A percentile compares a stretch with the other conserved stretches of the same genome.
phyloP scores from a whole-genome alignment of 2,888 invertebrate genomes.

The Phaedon cochleariae region DNA sequence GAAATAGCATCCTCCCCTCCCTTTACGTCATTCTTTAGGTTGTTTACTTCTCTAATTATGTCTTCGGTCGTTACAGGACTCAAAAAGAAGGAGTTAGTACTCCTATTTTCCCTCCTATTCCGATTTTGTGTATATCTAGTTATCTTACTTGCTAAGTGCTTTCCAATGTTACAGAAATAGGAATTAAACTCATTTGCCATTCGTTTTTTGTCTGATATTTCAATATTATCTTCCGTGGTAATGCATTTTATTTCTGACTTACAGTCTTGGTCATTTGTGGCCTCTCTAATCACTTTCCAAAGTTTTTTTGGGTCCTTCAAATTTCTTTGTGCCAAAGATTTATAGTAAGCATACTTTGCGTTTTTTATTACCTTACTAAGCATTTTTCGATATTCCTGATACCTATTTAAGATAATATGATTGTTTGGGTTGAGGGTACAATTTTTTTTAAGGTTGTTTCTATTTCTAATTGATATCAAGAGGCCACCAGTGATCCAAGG shows the following conservation, averaged over 20 bases:
- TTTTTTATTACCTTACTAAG: too few relatives aligned
- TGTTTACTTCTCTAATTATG: neutral
- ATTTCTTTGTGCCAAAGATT: too few relatives aligned
- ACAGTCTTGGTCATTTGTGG: too few relatives aligned
- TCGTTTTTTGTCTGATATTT: neutral
- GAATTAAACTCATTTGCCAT: neutral
- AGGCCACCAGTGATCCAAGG: too few relatives aligned
- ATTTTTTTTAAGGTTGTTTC: too few relatives aligned
- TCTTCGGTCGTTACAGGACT: neutral
- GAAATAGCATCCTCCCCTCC: slow-evolving; percentile 6
- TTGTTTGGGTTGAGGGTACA: too few relatives aligned
- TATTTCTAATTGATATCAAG: too few relatives aligned
- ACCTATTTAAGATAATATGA: too few relatives aligned
- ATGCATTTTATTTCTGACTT: neutral
- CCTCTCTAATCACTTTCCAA: too few relatives aligned
- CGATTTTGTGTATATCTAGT: neutral
- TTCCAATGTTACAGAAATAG: neutral
- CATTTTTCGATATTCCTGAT: too few relatives aligned
- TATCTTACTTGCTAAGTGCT: neutral
- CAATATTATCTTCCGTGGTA: neutral
- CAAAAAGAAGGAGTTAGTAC: neutral
- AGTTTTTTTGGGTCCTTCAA: neutral
- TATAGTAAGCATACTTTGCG: too few relatives aligned
- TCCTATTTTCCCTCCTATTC: neutral
- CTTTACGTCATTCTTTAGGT: neutral